phyloP scores from a whole-genome alignment of 2,888 invertebrate genomes.

The Gari tellinella region DNA sequence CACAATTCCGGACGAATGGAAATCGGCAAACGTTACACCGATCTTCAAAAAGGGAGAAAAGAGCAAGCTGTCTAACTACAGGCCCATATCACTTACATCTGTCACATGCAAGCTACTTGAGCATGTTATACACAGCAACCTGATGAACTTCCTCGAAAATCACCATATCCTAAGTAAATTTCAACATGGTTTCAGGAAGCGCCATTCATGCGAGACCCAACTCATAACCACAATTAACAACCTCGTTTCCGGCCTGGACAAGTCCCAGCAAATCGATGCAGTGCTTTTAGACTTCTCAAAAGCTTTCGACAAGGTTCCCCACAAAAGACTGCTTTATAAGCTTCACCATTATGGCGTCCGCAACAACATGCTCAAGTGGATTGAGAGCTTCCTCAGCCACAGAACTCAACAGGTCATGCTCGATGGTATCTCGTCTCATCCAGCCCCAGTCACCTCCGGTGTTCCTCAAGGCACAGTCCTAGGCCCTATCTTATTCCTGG shows the following conservation, averaged over 20 bases:
- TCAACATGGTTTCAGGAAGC: not conserved
- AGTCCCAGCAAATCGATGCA: constrained; percentile 2
- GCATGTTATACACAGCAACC: not conserved
- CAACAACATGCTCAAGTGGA: not conserved
- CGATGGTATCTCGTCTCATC: not conserved
- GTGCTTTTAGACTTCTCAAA: not conserved
- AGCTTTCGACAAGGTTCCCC: not conserved
- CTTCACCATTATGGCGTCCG: no score
- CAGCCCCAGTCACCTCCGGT: no score
- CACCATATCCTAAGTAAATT: not conserved
- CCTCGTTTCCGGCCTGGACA: no score
- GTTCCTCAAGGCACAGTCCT: no score
- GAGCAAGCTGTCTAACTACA: constrained; percentile 1
- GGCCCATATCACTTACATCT: not conserved
- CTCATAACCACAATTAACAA: no score
- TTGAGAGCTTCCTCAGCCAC: not conserved
- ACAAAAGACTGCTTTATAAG: constrained; percentile 1
- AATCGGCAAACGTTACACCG: not conserved
- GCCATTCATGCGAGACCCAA: not conserved
- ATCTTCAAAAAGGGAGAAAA: constrained; percentile 1
- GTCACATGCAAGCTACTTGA: not conserved
- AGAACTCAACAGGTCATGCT: not conserved
- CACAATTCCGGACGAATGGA: no score
- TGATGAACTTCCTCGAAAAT: constrained; percentile 1
- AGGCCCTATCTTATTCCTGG: no score